Evolutionary conservation across 2,797 vertebrate species (phyloP), one percentile per base, ranked within the genome.

Genomic region (Amblyopsis hoosieri): DNA sequence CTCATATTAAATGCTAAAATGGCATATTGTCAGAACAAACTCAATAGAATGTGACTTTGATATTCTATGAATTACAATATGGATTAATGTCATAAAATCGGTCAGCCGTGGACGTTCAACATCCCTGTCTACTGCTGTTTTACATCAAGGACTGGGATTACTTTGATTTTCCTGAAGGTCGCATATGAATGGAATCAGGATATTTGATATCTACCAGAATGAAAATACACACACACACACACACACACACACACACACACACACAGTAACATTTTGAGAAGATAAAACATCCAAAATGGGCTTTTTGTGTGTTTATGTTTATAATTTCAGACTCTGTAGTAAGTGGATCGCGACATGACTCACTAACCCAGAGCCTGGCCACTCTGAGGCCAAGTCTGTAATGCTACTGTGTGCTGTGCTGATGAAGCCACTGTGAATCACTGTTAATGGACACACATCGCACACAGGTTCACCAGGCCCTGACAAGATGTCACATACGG

Each of bases 301-400:
- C 2, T 2, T 48, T 66, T 67, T 48, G 48, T 50, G 47, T 60
- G 59, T 68, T 74, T 67, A 51, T 53, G 33, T 58, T 66, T 12
- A 31, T 62, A 63, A 80, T 69, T 63, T 13, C 63, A 60, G 62
- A 14, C 57, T 76, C 19, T 5, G 3, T 62, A 51, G 71, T 72
- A 81, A 84, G 81, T 67, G 66, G 78, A 71, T 76, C 72, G 9
- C 47, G 79, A 55, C 70, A 80, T 75, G 71, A 82, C 77, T 74
- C 63, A 60, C 73, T 37, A 57, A 66, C 57, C 67, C 69, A 80
- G 74, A 73, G 11, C 0, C 64, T 3, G 45, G 3, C 17, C 17
- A 10, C 8, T 71, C 62, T 57, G 17, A 0, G 62, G 54, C 67
- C 54, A 19, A 53, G 66, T 75, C 74, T 67, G 58, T 45, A 56